A percentile compares a stretch with the other conserved stretches of the same genome.
These are phyloP conservation scores for Corythornis leucogaster DNA, from an alignment of 2,797 vertebrate genomes.

Conservation along the genomic window DNA sequence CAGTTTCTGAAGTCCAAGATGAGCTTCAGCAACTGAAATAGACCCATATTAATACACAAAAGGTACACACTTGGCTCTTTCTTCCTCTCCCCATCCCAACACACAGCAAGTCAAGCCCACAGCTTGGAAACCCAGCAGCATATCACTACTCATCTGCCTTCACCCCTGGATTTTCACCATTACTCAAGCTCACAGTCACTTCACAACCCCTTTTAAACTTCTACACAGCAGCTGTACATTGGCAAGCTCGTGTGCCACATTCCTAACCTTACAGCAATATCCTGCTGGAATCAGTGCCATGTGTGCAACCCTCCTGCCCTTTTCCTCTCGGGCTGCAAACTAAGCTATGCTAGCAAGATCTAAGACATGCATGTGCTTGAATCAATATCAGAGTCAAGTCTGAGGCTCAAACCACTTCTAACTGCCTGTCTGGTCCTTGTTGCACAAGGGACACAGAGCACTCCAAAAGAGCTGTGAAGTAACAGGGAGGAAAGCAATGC, in stretches of 20 bases:
- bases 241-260: neutral
- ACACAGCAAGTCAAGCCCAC: neutral
- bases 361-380: neutral
- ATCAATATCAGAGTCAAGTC: neutral
- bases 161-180: neutral
- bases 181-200: neutral
- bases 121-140: neutral
- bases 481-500: neutral
- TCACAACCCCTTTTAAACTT: neutral
- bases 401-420: neutral
- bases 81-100: neutral
- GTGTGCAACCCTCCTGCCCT: slow-evolving; percentile 18
- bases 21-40: neutral
- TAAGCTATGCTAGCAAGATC: neutral
- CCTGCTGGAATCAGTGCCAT: neutral
- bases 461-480: neutral
- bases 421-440: neutral
- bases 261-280: neutral
- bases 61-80: neutral
- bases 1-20: neutral
- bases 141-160: rapidly evolving
- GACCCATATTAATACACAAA: neutral
- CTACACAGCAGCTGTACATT: neutral
- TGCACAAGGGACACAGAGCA: neutral
- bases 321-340: neutral